Percentiles rank a stretch among this genome's conserved stretches.
Conservation (phyloP, 2,888 invertebrate genomes). For the Taenaris catops region DNA sequence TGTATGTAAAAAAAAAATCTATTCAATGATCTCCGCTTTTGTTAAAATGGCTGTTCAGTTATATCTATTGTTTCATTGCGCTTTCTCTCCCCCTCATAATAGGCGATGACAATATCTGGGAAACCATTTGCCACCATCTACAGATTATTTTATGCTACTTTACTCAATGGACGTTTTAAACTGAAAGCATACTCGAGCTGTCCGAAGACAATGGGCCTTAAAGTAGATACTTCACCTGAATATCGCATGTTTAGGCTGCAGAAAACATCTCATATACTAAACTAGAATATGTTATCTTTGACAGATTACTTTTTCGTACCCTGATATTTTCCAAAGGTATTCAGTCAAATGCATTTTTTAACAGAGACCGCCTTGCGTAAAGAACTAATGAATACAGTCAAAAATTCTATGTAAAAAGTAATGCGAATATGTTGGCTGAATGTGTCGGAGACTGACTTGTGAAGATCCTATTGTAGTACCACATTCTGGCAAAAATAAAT, state of each 20-base stretch:
- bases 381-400: too few relatives aligned
- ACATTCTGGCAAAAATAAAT: too few relatives aligned
- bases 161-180: constrained; percentile 18
- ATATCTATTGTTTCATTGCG: constrained; percentile 1
- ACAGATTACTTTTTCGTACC: too few relatives aligned
- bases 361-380: too few relatives aligned
- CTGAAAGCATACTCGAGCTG: constrained; percentile 16
- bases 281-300: neutral
- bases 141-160: constrained; percentile 15
- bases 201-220: constrained; percentile 13
- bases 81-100: neutral
- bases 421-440: too few relatives aligned
- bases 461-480: too few relatives aligned
- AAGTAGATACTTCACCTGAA: constrained; percentile 16
- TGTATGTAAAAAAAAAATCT: neutral
- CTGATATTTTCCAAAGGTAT: too few relatives aligned
- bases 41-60: neutral
- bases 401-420: too few relatives aligned
- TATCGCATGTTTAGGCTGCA: constrained; percentile 6
- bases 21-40: constrained; percentile 2
- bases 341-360: too few relatives aligned
- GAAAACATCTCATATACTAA: neutral
- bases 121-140: constrained; percentile 16
- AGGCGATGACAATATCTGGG: neutral
- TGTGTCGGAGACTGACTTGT: too few relatives aligned